A percentile compares a stretch with the other conserved stretches of the same genome.
These are phyloP conservation scores for Macrosteles quadrilineatus DNA, from an alignment of 1,140 invertebrate species.

Conservation along the genomic window DNA sequence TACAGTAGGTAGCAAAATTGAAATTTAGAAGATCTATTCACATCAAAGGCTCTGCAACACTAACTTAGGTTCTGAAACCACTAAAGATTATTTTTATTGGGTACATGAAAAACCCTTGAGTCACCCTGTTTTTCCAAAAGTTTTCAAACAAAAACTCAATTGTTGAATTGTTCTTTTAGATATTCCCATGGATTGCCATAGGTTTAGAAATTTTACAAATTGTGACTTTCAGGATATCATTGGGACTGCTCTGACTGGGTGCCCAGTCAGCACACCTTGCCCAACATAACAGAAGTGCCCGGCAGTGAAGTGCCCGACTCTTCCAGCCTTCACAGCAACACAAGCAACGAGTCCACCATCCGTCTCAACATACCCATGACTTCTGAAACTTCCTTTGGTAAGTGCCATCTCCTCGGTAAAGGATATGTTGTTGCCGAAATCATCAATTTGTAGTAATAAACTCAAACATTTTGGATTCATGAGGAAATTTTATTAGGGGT, in stretches of 20 bases:
- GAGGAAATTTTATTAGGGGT: too few relatives aligned
- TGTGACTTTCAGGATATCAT: conserved; percentile 86
- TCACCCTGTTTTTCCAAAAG: background rate
- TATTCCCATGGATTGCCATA: too few relatives aligned
- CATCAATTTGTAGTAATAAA: too few relatives aligned
- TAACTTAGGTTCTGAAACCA: too few relatives aligned
- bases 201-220: too few relatives aligned
- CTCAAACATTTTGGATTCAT: too few relatives aligned
- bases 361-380: conserved; percentile 51
- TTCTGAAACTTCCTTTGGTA: conserved; percentile 30
- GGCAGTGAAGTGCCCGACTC: conserved; percentile 89
- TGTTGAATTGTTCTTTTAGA: too few relatives aligned
- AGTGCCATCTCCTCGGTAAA: background rate
- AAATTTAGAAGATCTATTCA: too few relatives aligned
- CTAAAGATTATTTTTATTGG: conserved; percentile 19
- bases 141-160: too few relatives aligned
- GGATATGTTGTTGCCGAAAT: too few relatives aligned
- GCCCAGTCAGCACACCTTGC: conserved; percentile 76
- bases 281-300: conserved; percentile 90
- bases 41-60: too few relatives aligned
- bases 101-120: background rate
- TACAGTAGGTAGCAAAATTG: too few relatives aligned
- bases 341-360: conserved; percentile 76
- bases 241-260: conserved; percentile 97
- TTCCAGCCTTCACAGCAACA: conserved; percentile 84